Evolutionary conservation across 2,888 invertebrate genomes (phyloP).

Genomic region (Pilophorus perplexus): DNA sequence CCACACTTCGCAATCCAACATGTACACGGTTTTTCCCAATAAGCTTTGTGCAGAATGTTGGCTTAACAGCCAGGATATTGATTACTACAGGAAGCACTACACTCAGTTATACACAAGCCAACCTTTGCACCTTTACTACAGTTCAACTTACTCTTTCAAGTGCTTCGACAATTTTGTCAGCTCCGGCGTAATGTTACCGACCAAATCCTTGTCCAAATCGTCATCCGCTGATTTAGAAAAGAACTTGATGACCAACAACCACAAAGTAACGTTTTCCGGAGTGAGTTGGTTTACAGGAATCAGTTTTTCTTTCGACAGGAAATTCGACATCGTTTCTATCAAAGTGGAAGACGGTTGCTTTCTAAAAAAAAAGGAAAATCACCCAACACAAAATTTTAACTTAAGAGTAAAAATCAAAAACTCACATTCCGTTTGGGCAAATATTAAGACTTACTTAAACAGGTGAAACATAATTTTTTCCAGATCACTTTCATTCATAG

Average conservation of each 20-base stretch:
- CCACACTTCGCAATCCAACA: too few relatives aligned
- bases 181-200: slow-evolving; percentile 62
- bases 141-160: slow-evolving; percentile 64
- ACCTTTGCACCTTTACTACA: too few relatives aligned
- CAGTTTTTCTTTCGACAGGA: slow-evolving; percentile 54
- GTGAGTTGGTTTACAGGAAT: slow-evolving; percentile 57
- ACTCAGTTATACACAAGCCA: too few relatives aligned
- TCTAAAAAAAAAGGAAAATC: slow-evolving; percentile 49
- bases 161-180: slow-evolving; percentile 70
- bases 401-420: slow-evolving; percentile 5
- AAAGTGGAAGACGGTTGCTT: slow-evolving; percentile 53
- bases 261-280: slow-evolving; percentile 62
- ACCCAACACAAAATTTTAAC: neutral
- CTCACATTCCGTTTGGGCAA: too few relatives aligned
- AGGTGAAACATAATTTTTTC: slow-evolving; percentile 52
- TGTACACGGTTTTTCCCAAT: too few relatives aligned
- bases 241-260: slow-evolving; percentile 61
- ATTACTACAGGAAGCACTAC: too few relatives aligned
- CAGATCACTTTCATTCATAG: slow-evolving; percentile 59
- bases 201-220: slow-evolving; percentile 52
- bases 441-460: slow-evolving; percentile 52
- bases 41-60: too few relatives aligned
- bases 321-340: slow-evolving; percentile 53
- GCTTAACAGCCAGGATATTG: too few relatives aligned
- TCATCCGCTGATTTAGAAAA: slow-evolving; percentile 51